Conservation (phyloP, 2,113 vertebrate species). For the Panthera uncia region DNA sequence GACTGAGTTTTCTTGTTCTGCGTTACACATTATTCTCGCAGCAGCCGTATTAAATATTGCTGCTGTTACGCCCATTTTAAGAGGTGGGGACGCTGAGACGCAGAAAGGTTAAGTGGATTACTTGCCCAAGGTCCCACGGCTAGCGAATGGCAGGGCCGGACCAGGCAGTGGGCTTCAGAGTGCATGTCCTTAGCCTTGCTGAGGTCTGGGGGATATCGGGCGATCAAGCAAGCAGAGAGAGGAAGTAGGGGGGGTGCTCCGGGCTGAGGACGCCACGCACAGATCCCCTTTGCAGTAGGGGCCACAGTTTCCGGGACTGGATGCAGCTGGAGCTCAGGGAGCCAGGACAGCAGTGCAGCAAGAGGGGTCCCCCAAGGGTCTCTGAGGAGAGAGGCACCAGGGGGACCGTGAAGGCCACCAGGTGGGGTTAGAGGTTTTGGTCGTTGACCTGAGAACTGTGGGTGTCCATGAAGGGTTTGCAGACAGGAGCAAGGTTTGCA, state of each 20-base stretch:
- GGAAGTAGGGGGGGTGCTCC: too few relatives aligned
- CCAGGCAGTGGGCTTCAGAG: background rate
- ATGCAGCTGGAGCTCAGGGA: too few relatives aligned
- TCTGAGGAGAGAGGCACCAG: background rate
- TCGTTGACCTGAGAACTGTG: background rate
- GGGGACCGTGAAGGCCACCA: background rate
- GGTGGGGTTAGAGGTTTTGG: background rate
- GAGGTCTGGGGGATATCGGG: background rate
- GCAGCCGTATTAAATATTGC: background rate
- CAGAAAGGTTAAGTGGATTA: background rate
- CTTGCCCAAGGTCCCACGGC: background rate
- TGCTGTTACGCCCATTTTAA: background rate
- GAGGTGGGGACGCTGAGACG: background rate
- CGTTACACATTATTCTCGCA: background rate
- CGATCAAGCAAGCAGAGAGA: background rate
- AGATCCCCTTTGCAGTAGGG: background rate
- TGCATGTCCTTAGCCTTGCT: fast-evolving
- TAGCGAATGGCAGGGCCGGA: background rate
- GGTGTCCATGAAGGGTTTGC: background rate
- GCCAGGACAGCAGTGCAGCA: fast-evolving
- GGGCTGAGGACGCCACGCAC: fast-evolving
- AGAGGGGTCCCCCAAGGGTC: background rate
- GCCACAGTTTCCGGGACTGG: background rate
- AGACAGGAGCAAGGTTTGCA: background rate
- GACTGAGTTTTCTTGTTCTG: background rate